These are phyloP conservation scores for Tychaedon coryphoeus DNA, from an alignment of 2,113 vertebrate genomes.

Conservation along the genomic window DNA sequence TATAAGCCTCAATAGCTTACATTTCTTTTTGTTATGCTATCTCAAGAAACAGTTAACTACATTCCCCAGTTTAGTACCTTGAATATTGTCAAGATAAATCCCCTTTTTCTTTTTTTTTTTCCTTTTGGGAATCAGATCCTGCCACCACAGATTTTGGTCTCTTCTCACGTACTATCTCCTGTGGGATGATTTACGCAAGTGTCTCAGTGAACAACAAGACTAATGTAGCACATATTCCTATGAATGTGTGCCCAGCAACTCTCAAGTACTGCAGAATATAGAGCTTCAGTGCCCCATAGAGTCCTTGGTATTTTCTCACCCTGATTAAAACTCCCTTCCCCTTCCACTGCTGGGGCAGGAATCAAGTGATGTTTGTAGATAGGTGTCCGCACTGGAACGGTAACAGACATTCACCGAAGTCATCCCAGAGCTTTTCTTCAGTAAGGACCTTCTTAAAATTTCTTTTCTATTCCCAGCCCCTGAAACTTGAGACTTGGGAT, in stretches of 20 bases:
- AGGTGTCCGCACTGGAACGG: fast-evolving
- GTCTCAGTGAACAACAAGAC: background rate
- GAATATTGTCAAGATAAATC: background rate
- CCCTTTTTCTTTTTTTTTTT: background rate
- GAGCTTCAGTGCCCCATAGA: background rate
- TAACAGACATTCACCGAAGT: background rate
- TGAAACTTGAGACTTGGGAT: background rate
- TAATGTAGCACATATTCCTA: background rate
- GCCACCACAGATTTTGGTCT: background rate
- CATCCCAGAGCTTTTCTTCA: background rate
- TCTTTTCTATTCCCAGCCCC: background rate
- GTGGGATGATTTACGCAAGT: background rate
- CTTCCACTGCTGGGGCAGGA: background rate
- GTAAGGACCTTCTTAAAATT: background rate
- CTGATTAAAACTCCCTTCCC: background rate
- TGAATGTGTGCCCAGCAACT: background rate
- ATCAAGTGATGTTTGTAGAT: background rate
- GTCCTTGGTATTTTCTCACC: background rate
- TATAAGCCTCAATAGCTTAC: background rate
- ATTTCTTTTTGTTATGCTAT: background rate
- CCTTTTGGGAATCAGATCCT: background rate
- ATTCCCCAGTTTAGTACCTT: background rate
- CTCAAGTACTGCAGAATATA: background rate
- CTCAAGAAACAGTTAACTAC: background rate
- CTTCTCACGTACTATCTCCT: fast-evolving